Conservation (phyloP, 1,140 invertebrate genomes). For the Drosophila oshimai region DNA sequence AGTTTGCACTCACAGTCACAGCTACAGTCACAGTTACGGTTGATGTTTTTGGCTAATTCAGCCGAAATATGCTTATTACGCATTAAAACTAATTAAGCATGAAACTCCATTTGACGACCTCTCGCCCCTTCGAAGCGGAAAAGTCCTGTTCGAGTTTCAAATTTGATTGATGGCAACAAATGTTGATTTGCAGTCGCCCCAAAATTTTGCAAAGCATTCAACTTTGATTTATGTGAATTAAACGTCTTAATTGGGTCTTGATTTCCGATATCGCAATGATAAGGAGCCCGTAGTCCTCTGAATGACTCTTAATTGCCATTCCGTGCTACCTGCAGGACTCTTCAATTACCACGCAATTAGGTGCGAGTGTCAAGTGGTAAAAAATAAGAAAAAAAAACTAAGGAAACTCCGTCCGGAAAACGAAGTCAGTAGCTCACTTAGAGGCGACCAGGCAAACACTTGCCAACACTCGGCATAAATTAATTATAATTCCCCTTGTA, state of each 20-base stretch:
- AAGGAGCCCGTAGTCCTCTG: not conserved
- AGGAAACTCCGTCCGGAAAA: not conserved
- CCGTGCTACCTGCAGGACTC: slow-evolving; percentile 14
- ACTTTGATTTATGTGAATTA: slow-evolving; percentile 32
- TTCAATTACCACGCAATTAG: slow-evolving; percentile 37
- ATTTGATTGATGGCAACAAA: slow-evolving; percentile 40
- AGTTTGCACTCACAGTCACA: not conserved
- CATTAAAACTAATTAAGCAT: slow-evolving; percentile 77
- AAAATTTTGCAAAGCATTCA: slow-evolving; percentile 13
- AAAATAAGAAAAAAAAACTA: not conserved
- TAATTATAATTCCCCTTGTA: slow-evolving; percentile 45
- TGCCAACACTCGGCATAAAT: slow-evolving; percentile 34
- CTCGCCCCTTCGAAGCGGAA: not conserved
- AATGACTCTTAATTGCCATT: slow-evolving; percentile 37
- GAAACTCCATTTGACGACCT: slow-evolving; percentile 43
- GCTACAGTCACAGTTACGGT: slow-evolving; percentile 19
- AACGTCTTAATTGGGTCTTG: slow-evolving; percentile 21
- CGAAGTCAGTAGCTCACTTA: slow-evolving; percentile 39
- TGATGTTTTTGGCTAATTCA: slow-evolving; percentile 61
- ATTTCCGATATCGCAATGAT: slow-evolving; percentile 22
- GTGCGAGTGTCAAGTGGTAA: slow-evolving; percentile 16
- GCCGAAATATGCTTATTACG: slow-evolving; percentile 73
- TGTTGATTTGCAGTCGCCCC: slow-evolving; percentile 12
- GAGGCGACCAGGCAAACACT: slow-evolving; percentile 31
- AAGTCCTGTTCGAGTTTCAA: slow-evolving; percentile 12